Evolutionary conservation across 2,113 vertebrate species (phyloP).

Genomic region (Empidonax alnorum): DNA sequence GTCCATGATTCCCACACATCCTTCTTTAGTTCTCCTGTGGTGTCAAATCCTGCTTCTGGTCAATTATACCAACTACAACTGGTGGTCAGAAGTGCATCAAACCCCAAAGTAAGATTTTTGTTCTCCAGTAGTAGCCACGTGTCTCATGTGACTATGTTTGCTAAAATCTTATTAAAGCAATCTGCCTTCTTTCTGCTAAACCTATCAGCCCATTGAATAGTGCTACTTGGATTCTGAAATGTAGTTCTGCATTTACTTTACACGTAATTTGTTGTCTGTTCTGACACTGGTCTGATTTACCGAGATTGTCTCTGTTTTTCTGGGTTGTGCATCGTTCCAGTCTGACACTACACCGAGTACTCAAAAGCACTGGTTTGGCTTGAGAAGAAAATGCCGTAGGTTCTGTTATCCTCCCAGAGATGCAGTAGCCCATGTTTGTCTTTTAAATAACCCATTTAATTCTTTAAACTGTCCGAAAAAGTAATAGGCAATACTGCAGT

Average conservation of each 20-base stretch:
- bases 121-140: background rate
- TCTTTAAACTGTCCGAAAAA: background rate
- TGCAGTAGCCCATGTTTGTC: background rate
- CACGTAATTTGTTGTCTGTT: background rate
- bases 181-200: background rate
- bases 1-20: constrained; percentile 92
- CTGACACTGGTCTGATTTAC: background rate
- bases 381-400: background rate
- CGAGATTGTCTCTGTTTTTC: rapidly evolving
- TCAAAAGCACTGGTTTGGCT: background rate
- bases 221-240: background rate
- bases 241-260: background rate
- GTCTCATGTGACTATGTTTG: background rate
- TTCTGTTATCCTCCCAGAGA: background rate
- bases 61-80: constrained; percentile 94
- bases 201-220: background rate
- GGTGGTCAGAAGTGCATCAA: constrained; percentile 98
- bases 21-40: constrained; percentile 95
- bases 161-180: background rate
- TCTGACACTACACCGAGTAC: background rate
- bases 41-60: constrained; percentile 96
- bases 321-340: background rate
- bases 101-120: constrained; percentile 85
- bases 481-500: background rate
- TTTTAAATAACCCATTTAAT: background rate